Percentiles rank a stretch among this genome's conserved stretches.
phyloP scores from a whole-genome alignment of 1,140 invertebrate species.

The Riptortus pedestris region DNA sequence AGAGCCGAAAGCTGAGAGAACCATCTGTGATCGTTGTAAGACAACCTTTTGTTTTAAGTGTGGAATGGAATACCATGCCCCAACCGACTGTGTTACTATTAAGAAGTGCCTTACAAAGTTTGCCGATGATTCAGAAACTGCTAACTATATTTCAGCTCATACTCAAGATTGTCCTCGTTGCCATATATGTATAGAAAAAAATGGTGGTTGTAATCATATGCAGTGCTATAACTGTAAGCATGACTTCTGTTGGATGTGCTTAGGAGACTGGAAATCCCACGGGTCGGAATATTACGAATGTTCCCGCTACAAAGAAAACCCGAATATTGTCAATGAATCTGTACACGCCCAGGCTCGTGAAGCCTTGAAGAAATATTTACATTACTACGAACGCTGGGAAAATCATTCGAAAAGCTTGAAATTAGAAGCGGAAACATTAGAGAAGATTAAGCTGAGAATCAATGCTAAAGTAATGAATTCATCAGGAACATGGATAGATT shows the following conservation, averaged over 20 bases:
- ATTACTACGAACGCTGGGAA: conserved; percentile 99
- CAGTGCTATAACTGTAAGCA: conserved; percentile 97
- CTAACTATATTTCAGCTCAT: conserved; percentile 96
- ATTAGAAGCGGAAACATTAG: conserved; percentile 88
- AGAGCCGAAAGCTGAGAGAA: conserved; percentile 66
- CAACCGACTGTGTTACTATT: conserved; percentile 91
- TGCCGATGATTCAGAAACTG: conserved; percentile 97
- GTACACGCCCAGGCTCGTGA: conserved; percentile 93
- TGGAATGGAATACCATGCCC: conserved; percentile 94
- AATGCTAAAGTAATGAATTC: conserved; percentile 88
- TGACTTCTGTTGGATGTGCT: conserved; percentile 99
- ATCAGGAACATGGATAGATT: conserved; percentile 98
- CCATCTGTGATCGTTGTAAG: conserved; percentile 66
- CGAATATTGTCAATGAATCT: conserved; percentile 90
- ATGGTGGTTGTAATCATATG: conserved; percentile 99
- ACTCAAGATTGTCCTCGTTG: conserved; percentile 98
- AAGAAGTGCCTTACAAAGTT: conserved; percentile 98
- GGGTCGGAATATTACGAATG: conserved; percentile 99
- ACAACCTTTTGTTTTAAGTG: conserved; percentile 78
- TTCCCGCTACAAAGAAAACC: conserved; percentile 97
- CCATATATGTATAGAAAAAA: conserved; percentile 99
- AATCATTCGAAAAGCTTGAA: conserved; percentile 97
- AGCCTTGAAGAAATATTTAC: conserved; percentile 97
- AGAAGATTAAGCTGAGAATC: conserved; percentile 79
- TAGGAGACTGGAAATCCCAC: conserved; percentile 96